A percentile compares a stretch with the other conserved stretches of the same genome.
Evolutionary conservation across 2,888 invertebrate species (phyloP).

Genomic region (Dendrolimus houi): DNA sequence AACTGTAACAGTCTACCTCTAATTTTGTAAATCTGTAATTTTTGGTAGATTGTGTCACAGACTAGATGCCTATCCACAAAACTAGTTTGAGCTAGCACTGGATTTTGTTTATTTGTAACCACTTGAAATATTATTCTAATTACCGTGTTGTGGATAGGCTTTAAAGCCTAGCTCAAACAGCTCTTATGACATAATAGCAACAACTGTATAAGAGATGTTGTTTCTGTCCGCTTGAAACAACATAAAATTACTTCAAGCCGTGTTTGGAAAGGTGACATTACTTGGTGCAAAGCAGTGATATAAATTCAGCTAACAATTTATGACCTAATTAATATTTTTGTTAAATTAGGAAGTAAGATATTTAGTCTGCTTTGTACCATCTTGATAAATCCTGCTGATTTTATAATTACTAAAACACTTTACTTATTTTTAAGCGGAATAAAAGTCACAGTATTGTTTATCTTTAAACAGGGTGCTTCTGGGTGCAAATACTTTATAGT

Average conservation of each 20-base stretch:
- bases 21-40: constrained; percentile 69
- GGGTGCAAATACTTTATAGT: not conserved
- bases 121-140: constrained; percentile 18
- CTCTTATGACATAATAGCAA: constrained; percentile 24
- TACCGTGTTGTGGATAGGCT: constrained; percentile 47
- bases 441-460: not conserved
- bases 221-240: constrained; percentile 62
- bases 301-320: constrained; percentile 15
- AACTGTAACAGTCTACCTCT: constrained; percentile 67
- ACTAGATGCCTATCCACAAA: constrained; percentile 43
- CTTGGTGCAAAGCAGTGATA: constrained; percentile 19
- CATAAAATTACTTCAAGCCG: constrained; percentile 48
- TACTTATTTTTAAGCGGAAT: not conserved
- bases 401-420: not conserved
- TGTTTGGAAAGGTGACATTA: constrained; percentile 9
- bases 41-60: constrained; percentile 66
- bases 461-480: not conserved
- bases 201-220: constrained; percentile 47
- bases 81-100: constrained; percentile 59
- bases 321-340: constrained; percentile 11
- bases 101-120: constrained; percentile 35
- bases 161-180: constrained; percentile 58
- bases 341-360: constrained; percentile 6
- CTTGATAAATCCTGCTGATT: not conserved
- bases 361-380: not conserved